These are phyloP conservation scores for Drosophila falleni DNA, from an alignment of 2,888 invertebrate species.

Conservation along the genomic window DNA sequence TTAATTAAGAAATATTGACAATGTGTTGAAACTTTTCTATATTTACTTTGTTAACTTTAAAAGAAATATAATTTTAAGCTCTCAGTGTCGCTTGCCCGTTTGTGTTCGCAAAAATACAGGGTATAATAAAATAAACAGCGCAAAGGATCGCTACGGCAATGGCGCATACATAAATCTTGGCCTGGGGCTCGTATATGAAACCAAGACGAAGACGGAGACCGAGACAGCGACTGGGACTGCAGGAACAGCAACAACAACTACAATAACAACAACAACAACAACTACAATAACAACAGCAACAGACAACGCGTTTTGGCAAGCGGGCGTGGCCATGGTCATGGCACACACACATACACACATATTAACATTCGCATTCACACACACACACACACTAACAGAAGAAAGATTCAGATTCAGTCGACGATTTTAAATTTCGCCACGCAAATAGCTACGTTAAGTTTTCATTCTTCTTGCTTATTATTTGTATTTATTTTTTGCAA, in stretches of 20 bases:
- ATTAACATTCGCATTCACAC: slow-evolving; percentile 13
- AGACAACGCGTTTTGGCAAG: slow-evolving; percentile 50
- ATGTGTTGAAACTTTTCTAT: slow-evolving; percentile 4
- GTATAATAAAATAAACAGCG: slow-evolving; percentile 68
- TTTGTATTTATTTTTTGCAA: slow-evolving; percentile 33
- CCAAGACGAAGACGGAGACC: slow-evolving; percentile 8
- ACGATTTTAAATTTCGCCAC: slow-evolving; percentile 74
- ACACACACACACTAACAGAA: slow-evolving; percentile 23
- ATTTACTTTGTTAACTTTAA: too few species aligned
- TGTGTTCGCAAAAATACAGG: slow-evolving; percentile 17
- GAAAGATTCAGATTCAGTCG: slow-evolving; percentile 32
- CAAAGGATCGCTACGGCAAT: slow-evolving; percentile 58
- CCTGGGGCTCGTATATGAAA: slow-evolving; percentile 37
- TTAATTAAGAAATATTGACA: not conserved
- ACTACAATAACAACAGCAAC: slow-evolving; percentile 25
- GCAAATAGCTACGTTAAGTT: slow-evolving; percentile 64
- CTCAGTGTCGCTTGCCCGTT: not conserved
- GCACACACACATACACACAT: slow-evolving; percentile 11
- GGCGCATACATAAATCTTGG: slow-evolving; percentile 71
- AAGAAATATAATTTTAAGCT: not conserved
- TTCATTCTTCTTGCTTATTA: slow-evolving; percentile 45
- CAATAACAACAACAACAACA: slow-evolving; percentile 9
- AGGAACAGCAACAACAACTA: slow-evolving; percentile 8
- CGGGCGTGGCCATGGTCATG: slow-evolving; percentile 61
- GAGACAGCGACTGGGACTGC: slow-evolving; percentile 15